Evolutionary conservation across 37 sponge, comb jelly and placozoan species (phyloP), one percentile per base, ranked within the genome.

Genomic region (Bolinopsis microptera): DNA sequence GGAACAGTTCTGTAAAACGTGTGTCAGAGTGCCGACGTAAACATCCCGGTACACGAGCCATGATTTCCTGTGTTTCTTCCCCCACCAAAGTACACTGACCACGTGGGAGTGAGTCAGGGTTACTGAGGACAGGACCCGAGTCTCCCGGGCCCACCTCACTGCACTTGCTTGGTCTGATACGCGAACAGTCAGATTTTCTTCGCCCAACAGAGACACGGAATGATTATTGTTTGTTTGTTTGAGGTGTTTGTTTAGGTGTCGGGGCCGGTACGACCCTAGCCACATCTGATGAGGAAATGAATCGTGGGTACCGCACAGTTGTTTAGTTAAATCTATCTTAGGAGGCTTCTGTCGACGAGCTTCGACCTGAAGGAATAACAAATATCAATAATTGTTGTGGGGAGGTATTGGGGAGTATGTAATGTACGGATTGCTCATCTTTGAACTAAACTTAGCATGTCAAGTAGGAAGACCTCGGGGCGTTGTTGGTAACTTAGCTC

Each of bases 1-100:
- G n/a, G 90, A 86, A 39, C 90, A 86, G 61, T 38, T 86, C 26
- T 27, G 41, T 86, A 86, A 27, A n/a, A 86, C 90, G 61, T 86
- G 90, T 9, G 61, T 86, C 36, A 86, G 90, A 3, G 90, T 33
- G 90, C 90, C 90, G 30, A 86, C 90, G 31, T 86, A 86, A 2
- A 86, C 90, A 3, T 86, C 90, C 1, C 61, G n/a, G 61, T 86
- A 86, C 27, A 86, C 90, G n/a, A 86, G 41, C 90, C 90, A 86
- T n/a, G 61, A 41, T 39, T 86, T 86, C 61, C 90, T 9, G 30
- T 86, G 90, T 27, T 86, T 86, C 90, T 86, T 86, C 9, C 90
- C 90, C 90, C 90, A 86, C 90, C 90, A 86, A 8, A 86, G 61
- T 28, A 86, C 90, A 23, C 90, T 86, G 25, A 86, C 61, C 3